phyloP scores from a whole-genome alignment of 2,888 invertebrate species.

The Xanthia icteritia region DNA sequence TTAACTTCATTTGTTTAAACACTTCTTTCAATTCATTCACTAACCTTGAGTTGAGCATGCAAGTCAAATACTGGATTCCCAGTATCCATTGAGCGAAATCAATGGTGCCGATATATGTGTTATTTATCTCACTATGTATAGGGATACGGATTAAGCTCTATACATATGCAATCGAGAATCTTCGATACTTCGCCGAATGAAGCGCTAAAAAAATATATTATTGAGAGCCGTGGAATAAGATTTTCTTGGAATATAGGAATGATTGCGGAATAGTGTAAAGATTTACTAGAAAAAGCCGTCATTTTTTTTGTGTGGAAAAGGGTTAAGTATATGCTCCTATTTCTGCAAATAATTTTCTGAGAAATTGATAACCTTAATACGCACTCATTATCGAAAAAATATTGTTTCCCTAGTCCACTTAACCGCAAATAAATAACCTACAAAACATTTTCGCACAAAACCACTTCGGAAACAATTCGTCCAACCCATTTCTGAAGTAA shows the following conservation, averaged over 20 bases:
- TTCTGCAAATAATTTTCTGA: neutral
- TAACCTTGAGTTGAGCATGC: constrained; percentile 29
- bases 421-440: constrained; percentile 23
- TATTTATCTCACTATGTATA: constrained; percentile 40
- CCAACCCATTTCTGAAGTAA: constrained; percentile 39
- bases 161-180: constrained; percentile 26
- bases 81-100: constrained; percentile 45
- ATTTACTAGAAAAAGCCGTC: neutral
- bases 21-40: constrained; percentile 29
- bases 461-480: constrained; percentile 22
- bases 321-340: neutral
- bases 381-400: neutral
- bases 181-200: constrained; percentile 40
- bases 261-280: constrained; percentile 1
- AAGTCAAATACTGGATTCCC: constrained; percentile 37
- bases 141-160: constrained; percentile 25
- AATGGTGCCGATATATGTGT: constrained; percentile 42
- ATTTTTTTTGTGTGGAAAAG: neutral
- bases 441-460: constrained; percentile 13
- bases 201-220: constrained; percentile 29
- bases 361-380: neutral
- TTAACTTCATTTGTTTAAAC: constrained; percentile 39
- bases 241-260: constrained; percentile 32
- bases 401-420: constrained; percentile 1
- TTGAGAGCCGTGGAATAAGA: constrained; percentile 8